Evolutionary conservation across 2,888 invertebrate species (phyloP), one percentile per base, ranked within the genome.

Genomic region (Phragmatobia fuliginosa): DNA sequence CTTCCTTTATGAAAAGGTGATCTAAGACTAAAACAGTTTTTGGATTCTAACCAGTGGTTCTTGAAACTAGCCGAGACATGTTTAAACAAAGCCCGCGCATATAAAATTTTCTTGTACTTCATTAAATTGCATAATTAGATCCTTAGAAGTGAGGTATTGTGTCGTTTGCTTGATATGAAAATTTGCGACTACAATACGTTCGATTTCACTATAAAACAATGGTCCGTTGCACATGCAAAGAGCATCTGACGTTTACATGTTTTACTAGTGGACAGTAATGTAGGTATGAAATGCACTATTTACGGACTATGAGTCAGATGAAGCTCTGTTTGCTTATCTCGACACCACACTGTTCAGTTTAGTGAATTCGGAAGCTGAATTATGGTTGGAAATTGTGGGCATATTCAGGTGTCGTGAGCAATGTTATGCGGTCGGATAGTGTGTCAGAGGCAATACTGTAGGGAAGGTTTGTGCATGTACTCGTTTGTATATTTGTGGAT

Each of bases 261-360:
- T 38, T 56, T 68, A 62, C 38, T 60, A 56, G 59, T 68, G 62
- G 62, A 56, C 62, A 77, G 45, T 67, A 38, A 63, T 62, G 56
- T 5, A 61, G 68, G 71, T 62, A 68, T 70, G 68, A 77, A 80
- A 65, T 56, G 61, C 32, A 63, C 68, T 67, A 76, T 72, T 74
- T 79, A 71, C 70, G 74, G n/a, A n/a, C n/a, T n/a, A n/a, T n/a
- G n/a, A n/a, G n/a, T 21, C 56, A 64, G 65, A 65, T 63, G 33
- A n/a, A 33, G 14, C 49, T 61, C 21, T 62, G 64, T 62, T 33
- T 36, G 36, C 33, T 65, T 65, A 62, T 62, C 56, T 66, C 32
- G 32, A 32, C 25, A 45, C 41, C 10, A 45, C 18, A 52, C 28
- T 28, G 45, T 28, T 11, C 14, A 56, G 49, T 61, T 49, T 36